Conservation (phyloP, 1,140 invertebrate genomes). For the Plectrocnemia conspersa region DNA sequence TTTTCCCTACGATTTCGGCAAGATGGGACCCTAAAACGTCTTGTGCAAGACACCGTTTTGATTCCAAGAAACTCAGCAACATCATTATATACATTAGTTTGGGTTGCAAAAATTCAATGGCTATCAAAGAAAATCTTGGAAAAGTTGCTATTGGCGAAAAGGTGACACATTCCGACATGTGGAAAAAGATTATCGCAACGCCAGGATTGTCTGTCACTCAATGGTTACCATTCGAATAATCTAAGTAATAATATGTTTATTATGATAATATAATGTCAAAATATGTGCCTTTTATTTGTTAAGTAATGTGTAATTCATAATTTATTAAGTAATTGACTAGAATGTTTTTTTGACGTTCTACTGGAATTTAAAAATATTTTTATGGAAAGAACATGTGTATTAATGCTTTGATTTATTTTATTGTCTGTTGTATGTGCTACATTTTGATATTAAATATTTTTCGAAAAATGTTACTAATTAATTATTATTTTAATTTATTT, state of each 20-base stretch:
- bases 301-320: no score
- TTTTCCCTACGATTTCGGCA: slow-evolving; percentile 62
- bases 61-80: slow-evolving; percentile 45
- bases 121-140: slow-evolving; percentile 50
- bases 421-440: no score
- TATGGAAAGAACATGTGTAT: no score
- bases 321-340: no score
- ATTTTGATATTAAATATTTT: no score
- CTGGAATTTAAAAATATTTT: no score
- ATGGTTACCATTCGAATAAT: slow-evolving; percentile 48
- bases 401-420: no score
- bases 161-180: slow-evolving; percentile 42
- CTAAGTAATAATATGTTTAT: not conserved
- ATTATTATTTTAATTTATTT: no score
- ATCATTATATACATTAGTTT: slow-evolving; percentile 50
- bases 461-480: no score
- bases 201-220: slow-evolving; percentile 48
- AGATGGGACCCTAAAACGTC: slow-evolving; percentile 55
- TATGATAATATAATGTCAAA: no score
- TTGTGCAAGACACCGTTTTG: slow-evolving; percentile 45
- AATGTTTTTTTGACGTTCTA: no score
- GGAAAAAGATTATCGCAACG: slow-evolving; percentile 44
- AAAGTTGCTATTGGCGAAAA: slow-evolving; percentile 48
- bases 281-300: no score
- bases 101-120: slow-evolving; percentile 50